Evolutionary conservation across 2,797 vertebrate genomes (phyloP), one percentile per base, ranked within the genome.

Genomic region (Hyperoplus immaculatus): DNA sequence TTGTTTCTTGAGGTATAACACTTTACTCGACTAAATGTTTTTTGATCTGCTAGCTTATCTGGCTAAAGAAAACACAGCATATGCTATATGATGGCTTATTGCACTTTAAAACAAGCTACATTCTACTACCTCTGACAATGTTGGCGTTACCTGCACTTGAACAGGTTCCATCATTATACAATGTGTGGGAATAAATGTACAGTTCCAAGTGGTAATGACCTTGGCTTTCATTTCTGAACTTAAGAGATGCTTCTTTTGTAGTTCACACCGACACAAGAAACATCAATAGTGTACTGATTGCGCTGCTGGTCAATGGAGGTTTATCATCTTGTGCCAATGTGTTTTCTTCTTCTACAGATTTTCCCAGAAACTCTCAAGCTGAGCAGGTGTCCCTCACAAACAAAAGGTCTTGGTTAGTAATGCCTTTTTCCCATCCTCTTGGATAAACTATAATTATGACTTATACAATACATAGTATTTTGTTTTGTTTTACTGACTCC

Each of bases 261-360:
- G 69, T 86, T 88, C 84, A 81, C 81, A 86, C 55, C 58, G 61
- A 74, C 62, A 71, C 38, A 66, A 65, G 57, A 74, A 29, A 16
- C 62, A 81, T 92, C 84, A 76, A 87, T 85, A 86, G 70, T 46
- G 18, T 56, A 65, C 57, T 55, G 74, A 80, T 82, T 77, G 29
- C 65, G 71, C 41, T 76, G n/a, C 49, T 41, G 65, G 72, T 87
- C 84, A 71, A 69, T 84, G 53, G 39, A 56, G 49, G 50, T 56
- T 51, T 77, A 67, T 82, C 63, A 80, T 78, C 81, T 77, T 46
- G 45, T 77, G 84, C 83, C 81, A 85, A 18, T 38, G 21, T 68
- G 55, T 41, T n/a, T 8, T 21, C 7, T 56, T 14, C 15, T 49
- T 41, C 51, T 2, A 14, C 18, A 41, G 13, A 77, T 71, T 69